phyloP scores from a whole-genome alignment of 2,888 invertebrate genomes.

The Caenorhabditis panamensis region DNA sequence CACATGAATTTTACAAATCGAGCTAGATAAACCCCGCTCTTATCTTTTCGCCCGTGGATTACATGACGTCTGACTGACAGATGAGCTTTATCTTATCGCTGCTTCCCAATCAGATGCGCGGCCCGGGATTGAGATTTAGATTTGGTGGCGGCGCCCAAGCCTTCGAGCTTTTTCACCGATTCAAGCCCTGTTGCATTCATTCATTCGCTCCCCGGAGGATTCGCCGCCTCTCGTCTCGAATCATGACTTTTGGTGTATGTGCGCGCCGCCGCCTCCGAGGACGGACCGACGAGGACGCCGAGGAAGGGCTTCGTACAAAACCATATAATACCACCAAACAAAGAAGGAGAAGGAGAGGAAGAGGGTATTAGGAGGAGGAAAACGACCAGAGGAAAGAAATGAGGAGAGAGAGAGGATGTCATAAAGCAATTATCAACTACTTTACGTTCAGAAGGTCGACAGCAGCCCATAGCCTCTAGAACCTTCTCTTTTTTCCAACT shows the following conservation, averaged over 20 bases:
- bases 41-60: conserved; percentile 2
- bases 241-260: conserved; percentile 46
- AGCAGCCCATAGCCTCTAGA: neutral
- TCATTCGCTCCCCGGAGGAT: conserved; percentile 17
- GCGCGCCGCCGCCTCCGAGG: neutral
- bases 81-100: no score
- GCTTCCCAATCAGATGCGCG: no score
- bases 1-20: neutral
- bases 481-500: neutral
- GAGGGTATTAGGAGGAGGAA: conserved; percentile 19
- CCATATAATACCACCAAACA: conserved; percentile 48
- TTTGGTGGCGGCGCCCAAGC: no score
- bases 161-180: conserved; percentile 3
- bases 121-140: no score
- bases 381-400: neutral
- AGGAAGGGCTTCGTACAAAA: conserved; percentile 36
- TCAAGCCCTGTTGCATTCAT: conserved; percentile 9
- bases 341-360: conserved; percentile 6
- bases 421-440: conserved; percentile 49
- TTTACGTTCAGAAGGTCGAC: conserved; percentile 9
- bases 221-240: conserved; percentile 15
- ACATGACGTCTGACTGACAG: neutral
- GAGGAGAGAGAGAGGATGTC: conserved; percentile 7
- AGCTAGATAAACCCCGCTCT: neutral
- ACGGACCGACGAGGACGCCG: neutral